Evolutionary conservation across 2,113 vertebrate species (phyloP).

Genomic region (Cranoglanis bouderius): DNA sequence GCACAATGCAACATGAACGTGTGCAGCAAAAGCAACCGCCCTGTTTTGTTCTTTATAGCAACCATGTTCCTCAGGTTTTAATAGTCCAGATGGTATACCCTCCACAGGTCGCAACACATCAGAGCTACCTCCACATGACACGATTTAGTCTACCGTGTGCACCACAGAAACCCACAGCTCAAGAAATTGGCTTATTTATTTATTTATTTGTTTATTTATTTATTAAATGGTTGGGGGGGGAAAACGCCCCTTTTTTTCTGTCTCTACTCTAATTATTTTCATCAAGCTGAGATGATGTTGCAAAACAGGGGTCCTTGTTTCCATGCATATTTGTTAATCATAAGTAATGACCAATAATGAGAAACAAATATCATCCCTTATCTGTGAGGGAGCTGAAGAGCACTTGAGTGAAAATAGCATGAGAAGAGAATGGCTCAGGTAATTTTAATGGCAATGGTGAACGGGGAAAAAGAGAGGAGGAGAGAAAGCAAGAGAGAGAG

Average conservation of each 20-base stretch:
- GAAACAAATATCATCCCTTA: constrained; percentile 39
- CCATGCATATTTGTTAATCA: constrained; percentile 40
- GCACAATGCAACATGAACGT: constrained; percentile 16
- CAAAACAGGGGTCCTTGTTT: constrained; percentile 22
- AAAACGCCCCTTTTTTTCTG: neutral
- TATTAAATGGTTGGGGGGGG: neutral
- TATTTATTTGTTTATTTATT: neutral
- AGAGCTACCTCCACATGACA: constrained; percentile 48
- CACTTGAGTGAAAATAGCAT: constrained; percentile 43
- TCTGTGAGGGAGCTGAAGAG: constrained; percentile 37
- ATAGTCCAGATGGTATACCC: constrained; percentile 59
- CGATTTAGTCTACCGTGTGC: constrained; percentile 43
- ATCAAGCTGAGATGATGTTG: neutral
- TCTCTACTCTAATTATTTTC: constrained; percentile 37
- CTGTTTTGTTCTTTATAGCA: constrained; percentile 23
- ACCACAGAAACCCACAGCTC: constrained; percentile 47
- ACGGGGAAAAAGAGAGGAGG: constrained; percentile 32
- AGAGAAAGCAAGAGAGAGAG: constrained; percentile 52
- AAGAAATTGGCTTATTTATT: constrained; percentile 53
- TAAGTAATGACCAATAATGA: constrained; percentile 25
- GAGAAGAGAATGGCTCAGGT: constrained; percentile 38
- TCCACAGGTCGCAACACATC: constrained; percentile 51
- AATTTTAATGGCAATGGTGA: constrained; percentile 26
- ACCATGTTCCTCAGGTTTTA: constrained; percentile 40
- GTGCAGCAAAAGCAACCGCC: constrained; percentile 29